These are phyloP conservation scores for Gouania willdenowi DNA, from an alignment of 2,797 vertebrate species.

Conservation along the genomic window DNA sequence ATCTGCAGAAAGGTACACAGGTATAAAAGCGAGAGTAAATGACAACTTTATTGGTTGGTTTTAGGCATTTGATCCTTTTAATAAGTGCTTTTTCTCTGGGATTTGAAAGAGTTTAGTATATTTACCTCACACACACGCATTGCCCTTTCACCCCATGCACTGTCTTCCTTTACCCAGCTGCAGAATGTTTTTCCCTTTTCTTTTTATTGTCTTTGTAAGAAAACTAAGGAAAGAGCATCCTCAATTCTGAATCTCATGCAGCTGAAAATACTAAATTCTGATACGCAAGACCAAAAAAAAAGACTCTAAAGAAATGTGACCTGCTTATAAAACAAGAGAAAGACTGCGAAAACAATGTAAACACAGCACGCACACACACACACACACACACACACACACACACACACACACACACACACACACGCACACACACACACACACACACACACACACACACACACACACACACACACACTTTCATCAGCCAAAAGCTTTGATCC, in stretches of 20 bases:
- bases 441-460: not conserved
- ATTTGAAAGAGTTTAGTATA: too few relatives aligned
- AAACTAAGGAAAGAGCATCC: conserved; percentile 1
- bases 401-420: not conserved
- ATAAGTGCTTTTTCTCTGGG: too few relatives aligned
- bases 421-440: not conserved
- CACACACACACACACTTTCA: conserved; percentile 15
- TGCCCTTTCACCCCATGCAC: conserved; percentile 1
- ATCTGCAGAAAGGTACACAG: too few relatives aligned
- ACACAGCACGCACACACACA: not conserved
- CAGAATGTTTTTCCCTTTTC: conserved; percentile 9
- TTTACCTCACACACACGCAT: not conserved
- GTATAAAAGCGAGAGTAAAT: too few relatives aligned
- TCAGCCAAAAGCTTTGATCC: conserved; percentile 44
- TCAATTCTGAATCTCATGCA: too few relatives aligned
- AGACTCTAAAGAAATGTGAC: conserved; percentile 14
- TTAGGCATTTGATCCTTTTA: too few relatives aligned
- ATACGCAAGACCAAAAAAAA: conserved; percentile 6
- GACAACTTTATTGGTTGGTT: not conserved
- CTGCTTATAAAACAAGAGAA: conserved; percentile 9
- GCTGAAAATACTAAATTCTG: conserved; percentile 14
- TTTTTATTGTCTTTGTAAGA: conserved; percentile 12
- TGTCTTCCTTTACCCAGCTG: not conserved
- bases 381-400: too few relatives aligned
- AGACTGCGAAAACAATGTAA: not conserved